phyloP scores from a whole-genome alignment of 2,797 vertebrate genomes.

The Tokudaia muenninki region DNA sequence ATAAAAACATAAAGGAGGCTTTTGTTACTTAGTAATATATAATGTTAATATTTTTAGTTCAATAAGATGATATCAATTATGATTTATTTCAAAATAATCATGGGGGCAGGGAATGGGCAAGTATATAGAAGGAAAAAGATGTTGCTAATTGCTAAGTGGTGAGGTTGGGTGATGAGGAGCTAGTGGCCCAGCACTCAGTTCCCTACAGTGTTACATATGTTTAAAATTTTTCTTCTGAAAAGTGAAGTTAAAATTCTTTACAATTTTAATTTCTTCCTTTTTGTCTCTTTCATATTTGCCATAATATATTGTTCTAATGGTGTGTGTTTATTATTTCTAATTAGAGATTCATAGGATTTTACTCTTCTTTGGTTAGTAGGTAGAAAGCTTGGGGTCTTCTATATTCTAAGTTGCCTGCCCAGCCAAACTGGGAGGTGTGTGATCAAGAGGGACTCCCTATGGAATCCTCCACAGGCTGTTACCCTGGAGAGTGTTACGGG shows the following conservation, averaged over 20 bases:
- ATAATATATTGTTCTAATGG: background rate
- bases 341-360: background rate
- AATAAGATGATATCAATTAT: background rate
- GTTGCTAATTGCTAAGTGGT: background rate
- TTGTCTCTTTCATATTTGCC: background rate
- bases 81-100: slow-evolving; percentile 38
- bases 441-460: background rate
- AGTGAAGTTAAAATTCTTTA: background rate
- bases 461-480: background rate
- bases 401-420: background rate
- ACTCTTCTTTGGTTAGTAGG: background rate
- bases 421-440: background rate
- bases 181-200: background rate
- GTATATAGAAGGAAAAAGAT: background rate
- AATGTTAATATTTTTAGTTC: background rate
- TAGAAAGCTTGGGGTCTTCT: background rate
- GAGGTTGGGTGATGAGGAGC: background rate
- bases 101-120: background rate
- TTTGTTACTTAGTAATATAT: background rate
- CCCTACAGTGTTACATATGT: background rate
- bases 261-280: background rate
- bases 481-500: background rate
- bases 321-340: background rate
- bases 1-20: background rate
- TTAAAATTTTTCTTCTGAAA: slow-evolving; percentile 56